Base-by-base conservation (phyloP, 2,888 invertebrate genomes). In the Leptopterna dolabrata region DNA sequence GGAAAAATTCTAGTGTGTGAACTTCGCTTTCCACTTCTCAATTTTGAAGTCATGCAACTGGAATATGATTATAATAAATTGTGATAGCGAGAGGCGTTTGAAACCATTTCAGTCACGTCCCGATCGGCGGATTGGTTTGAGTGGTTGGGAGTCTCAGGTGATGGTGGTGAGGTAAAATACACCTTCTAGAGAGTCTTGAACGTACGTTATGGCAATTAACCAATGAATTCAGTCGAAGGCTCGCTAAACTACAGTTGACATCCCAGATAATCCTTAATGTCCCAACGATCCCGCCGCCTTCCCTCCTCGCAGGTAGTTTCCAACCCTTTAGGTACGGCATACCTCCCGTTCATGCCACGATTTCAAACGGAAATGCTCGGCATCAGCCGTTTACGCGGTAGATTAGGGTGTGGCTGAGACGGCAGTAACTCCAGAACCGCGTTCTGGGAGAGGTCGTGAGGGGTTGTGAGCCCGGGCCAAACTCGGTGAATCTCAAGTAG, bases 401-500 rank as follows among this genome's bases (percentile, higher is more conserved):
- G 78, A 78, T 78, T 78, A 78, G 78, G 41, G 73, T 36, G 41
- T 63, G 63, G 63, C 24, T 24, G 63, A 11, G 3, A 19, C 0
- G 24, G 63, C 63, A 24, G 63, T 63, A 63, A 63, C 63, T 78
- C 78, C 24, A 24, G 63, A 63, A 2, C 51, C 51, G 51, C 63
- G 63, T 11, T 63, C 7, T 24, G 63, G 24, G 43, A 14, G 76
- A 43, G 43, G 78, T 43, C 16, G 2, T 29, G 14, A 29, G 43
- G 45, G 13, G 41, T 24, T 41, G 9, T 45, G 27, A 27, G 78
- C 27, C 45, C 11, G 78, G 78, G 78, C 78, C 45, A 45, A 63
- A 45, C 78, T 41, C 78, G 24, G 78, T 78, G 78, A 78, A 78
- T 78, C 45, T 78, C 78, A 78, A 78, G 78, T 78, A 78, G 78